phyloP scores from a whole-genome alignment of 2,888 invertebrate genomes.

The Pimpla rufipes region DNA sequence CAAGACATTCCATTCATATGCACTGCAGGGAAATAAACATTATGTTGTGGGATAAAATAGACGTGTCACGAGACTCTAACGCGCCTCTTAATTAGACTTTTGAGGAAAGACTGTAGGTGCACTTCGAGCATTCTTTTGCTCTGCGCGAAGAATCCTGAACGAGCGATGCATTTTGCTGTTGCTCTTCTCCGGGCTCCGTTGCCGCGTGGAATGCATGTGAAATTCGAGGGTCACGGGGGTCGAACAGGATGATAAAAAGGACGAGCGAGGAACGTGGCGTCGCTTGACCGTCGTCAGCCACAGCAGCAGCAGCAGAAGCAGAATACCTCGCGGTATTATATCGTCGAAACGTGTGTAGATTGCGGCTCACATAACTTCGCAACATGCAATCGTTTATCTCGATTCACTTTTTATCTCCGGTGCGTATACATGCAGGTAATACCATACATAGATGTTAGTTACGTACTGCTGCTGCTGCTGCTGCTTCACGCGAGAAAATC shows the following conservation, averaged over 20 bases:
- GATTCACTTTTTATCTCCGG: constrained; percentile 28
- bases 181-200: constrained; percentile 16
- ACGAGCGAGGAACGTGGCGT: constrained; percentile 7
- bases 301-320: constrained; percentile 6
- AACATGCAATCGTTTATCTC: constrained; percentile 59
- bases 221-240: constrained; percentile 50
- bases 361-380: constrained; percentile 33
- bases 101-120: too few species aligned
- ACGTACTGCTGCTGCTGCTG: too few species aligned
- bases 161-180: too few species aligned
- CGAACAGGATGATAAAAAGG: constrained; percentile 38
- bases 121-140: too few species aligned
- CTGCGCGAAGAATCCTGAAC: too few species aligned
- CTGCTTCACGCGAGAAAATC: constrained; percentile 50
- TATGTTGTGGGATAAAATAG: too few species aligned
- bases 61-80: too few species aligned
- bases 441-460: too few species aligned
- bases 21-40: too few species aligned
- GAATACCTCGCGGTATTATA: constrained; percentile 21
- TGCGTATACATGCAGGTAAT: not conserved
- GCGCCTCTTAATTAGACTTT: too few species aligned
- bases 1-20: too few species aligned
- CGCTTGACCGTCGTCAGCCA: constrained; percentile 15
- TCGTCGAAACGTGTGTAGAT: constrained; percentile 27
- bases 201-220: constrained; percentile 52